These are phyloP conservation scores for Empidonax traillii DNA, from an alignment of 2,113 vertebrate genomes.

Conservation along the genomic window DNA sequence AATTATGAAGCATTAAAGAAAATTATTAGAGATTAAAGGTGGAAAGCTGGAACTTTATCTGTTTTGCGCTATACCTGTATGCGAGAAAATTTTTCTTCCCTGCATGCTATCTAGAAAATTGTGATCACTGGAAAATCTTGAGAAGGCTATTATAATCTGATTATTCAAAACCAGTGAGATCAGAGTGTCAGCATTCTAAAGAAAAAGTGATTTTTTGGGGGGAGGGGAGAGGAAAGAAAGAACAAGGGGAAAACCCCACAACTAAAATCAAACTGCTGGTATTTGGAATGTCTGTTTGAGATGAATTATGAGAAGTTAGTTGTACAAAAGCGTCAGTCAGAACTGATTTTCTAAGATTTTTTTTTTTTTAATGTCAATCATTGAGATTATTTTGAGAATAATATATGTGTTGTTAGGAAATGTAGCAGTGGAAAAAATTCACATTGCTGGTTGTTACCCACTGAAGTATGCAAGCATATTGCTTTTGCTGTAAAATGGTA, in stretches of 20 bases:
- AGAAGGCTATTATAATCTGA: neutral
- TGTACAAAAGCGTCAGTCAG: neutral
- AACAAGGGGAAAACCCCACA: neutral
- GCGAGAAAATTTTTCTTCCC: neutral
- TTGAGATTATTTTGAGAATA: neutral
- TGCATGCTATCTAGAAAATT: neutral
- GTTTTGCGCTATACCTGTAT: neutral
- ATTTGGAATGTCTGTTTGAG: neutral
- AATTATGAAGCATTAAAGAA: neutral
- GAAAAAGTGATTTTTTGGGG: neutral
- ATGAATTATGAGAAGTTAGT: neutral
- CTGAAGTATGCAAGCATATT: neutral
- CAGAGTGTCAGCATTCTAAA: neutral
- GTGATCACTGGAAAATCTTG: neutral
- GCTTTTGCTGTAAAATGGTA: neutral
- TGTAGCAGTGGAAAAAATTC: neutral
- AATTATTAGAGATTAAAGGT: neutral
- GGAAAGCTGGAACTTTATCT: neutral
- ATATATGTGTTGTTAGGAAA: neutral
- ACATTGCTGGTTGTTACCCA: neutral
- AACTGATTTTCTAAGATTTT: neutral
- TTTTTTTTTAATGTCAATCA: neutral
- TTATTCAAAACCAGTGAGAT: neutral
- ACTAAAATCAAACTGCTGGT: neutral
- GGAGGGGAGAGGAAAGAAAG: neutral